Evolutionary conservation across 1,140 invertebrate genomes (phyloP).

Genomic region (Idris sp.): DNA sequence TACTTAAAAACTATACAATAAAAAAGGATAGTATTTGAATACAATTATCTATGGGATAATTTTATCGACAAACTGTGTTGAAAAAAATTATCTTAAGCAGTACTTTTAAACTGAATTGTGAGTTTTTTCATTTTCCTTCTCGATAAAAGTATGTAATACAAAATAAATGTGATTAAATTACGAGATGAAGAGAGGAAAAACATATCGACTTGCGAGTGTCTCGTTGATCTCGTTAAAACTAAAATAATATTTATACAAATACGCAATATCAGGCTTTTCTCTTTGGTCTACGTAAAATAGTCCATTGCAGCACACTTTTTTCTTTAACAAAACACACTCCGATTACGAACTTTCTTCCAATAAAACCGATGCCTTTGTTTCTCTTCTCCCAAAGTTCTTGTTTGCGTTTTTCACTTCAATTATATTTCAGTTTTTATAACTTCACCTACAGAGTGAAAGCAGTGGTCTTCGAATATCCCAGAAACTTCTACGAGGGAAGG

Average conservation of each 20-base stretch:
- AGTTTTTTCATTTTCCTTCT: too few species aligned
- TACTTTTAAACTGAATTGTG: constrained; percentile 16
- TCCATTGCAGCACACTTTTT: constrained; percentile 18
- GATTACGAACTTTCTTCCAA: constrained; percentile 27
- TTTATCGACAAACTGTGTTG: constrained; percentile 39
- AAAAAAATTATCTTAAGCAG: constrained; percentile 34
- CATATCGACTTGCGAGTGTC: constrained; percentile 15
- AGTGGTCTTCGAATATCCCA: constrained; percentile 42
- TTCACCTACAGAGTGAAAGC: constrained; percentile 31
- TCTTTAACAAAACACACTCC: constrained; percentile 33
- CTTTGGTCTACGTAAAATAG: constrained; percentile 28
- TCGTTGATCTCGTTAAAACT: constrained; percentile 29
- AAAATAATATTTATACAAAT: constrained; percentile 44
- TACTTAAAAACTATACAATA: constrained; percentile 58
- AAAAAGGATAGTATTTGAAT: constrained; percentile 51
- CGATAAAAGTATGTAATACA: constrained; percentile 22
- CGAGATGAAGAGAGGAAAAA: constrained; percentile 32
- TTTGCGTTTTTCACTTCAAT: constrained; percentile 7
- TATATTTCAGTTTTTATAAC: background rate
- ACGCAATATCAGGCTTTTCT: constrained; percentile 35
- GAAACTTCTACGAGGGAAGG: constrained; percentile 45
- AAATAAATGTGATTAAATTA: constrained; percentile 24
- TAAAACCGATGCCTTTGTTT: background rate
- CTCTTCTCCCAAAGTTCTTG: background rate
- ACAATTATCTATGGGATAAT: constrained; percentile 32